phyloP scores from a whole-genome alignment of 2,113 vertebrate genomes.

The Gymnogyps californianus region DNA sequence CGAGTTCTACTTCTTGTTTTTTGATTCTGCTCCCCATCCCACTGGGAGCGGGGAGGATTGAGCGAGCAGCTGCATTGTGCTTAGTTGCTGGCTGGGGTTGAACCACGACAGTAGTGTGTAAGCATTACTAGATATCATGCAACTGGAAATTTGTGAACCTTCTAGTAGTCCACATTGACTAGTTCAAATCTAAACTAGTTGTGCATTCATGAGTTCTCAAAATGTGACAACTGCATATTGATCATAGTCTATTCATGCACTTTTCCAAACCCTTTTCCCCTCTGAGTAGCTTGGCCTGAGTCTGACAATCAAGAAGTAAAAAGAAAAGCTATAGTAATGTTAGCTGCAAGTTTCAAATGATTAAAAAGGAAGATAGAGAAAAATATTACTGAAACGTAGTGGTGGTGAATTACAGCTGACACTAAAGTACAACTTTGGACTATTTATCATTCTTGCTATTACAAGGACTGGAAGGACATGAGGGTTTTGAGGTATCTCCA shows the following conservation, averaged over 20 bases:
- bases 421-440: background rate
- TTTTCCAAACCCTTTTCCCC: background rate
- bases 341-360: background rate
- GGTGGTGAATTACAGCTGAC: background rate
- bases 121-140: background rate
- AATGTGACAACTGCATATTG: background rate
- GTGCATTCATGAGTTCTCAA: background rate
- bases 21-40: too few relatives aligned
- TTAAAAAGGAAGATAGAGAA: background rate
- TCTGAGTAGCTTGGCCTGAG: background rate
- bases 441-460: background rate
- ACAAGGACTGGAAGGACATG: background rate
- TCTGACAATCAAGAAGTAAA: background rate
- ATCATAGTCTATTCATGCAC: background rate
- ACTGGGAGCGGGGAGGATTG: too few relatives aligned
- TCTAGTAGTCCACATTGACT: background rate
- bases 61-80: too few relatives aligned
- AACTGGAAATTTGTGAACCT: background rate
- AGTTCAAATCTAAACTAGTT: background rate
- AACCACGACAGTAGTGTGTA: background rate
- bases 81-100: too few relatives aligned
- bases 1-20: too few relatives aligned
- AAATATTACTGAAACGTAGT: background rate
- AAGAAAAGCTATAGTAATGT: background rate
- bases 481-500: background rate